Conservation (phyloP, 2,113 vertebrate species). For the Trichomycterus rosablanca region DNA sequence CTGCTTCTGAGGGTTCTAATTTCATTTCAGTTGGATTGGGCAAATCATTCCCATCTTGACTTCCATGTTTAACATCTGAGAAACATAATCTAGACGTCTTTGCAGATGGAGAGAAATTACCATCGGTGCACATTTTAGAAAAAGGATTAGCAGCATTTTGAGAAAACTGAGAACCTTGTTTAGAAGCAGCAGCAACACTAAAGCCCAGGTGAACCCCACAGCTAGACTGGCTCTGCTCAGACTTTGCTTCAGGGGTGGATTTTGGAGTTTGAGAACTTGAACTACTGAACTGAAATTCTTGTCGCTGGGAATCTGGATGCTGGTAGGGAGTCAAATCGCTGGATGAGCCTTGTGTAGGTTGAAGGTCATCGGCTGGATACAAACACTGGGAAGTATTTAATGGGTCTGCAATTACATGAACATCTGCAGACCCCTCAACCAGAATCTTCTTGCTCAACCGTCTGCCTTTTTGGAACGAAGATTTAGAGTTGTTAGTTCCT, state of each 20-base stretch:
- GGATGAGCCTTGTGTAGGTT: constrained; percentile 54
- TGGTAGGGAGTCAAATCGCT: constrained; percentile 68
- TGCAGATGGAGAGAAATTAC: too few relatives aligned
- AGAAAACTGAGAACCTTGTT: too few relatives aligned
- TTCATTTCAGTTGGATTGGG: constrained; percentile 6
- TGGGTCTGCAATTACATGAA: constrained; percentile 48
- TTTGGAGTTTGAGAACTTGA: constrained; percentile 25
- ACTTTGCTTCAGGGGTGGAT: constrained; percentile 51
- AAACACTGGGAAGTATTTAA: constrained; percentile 57
- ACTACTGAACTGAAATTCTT: constrained; percentile 31
- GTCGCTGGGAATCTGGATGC: constrained; percentile 55
- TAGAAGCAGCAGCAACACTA: not conserved
- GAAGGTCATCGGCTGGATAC: constrained; percentile 57
- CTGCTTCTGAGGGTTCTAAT: too few relatives aligned
- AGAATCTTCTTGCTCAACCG: constrained; percentile 55
- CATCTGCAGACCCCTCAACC: constrained; percentile 47
- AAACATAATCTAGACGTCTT: too few relatives aligned
- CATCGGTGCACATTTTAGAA: too few relatives aligned
- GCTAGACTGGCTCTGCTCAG: constrained; percentile 57
- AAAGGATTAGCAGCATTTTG: too few relatives aligned
- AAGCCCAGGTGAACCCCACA: constrained; percentile 53
- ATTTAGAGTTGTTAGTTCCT: too few relatives aligned
- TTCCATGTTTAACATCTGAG: too few relatives aligned
- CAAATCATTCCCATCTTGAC: too few relatives aligned
- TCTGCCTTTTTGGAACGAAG: constrained; percentile 45